Evolutionary conservation across 2,888 invertebrate genomes (phyloP).

Genomic region (Acleris cristana): DNA sequence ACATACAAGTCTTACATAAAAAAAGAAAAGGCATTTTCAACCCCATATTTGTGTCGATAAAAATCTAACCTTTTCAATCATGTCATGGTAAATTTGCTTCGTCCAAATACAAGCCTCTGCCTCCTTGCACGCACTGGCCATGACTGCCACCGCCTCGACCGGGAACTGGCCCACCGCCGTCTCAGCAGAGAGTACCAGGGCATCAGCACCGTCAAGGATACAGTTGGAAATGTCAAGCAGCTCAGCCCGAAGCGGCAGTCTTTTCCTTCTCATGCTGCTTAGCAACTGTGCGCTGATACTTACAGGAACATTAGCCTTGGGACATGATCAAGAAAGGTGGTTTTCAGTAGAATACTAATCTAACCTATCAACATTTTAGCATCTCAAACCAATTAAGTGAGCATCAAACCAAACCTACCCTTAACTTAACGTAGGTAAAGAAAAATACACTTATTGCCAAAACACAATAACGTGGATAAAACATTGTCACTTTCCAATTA

Average conservation of each 20-base stretch:
- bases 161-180: slow-evolving; percentile 87
- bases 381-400: too few relatives aligned
- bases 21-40: too few relatives aligned
- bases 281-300: slow-evolving; percentile 65
- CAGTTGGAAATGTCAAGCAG: slow-evolving; percentile 88
- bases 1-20: too few relatives aligned
- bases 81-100: slow-evolving; percentile 69
- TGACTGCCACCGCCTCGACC: slow-evolving; percentile 68
- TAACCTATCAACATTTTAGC: neutral
- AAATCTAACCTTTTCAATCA: slow-evolving; percentile 62
- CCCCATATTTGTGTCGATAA: too few relatives aligned
- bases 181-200: slow-evolving; percentile 87
- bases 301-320: slow-evolving; percentile 67
- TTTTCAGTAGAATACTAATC: too few relatives aligned
- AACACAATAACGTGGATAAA: too few relatives aligned
- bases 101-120: slow-evolving; percentile 88
- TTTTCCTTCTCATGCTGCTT: slow-evolving; percentile 64
- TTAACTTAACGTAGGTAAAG: too few relatives aligned
- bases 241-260: slow-evolving; percentile 82
- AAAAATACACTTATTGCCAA: too few relatives aligned
- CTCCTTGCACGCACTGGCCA: slow-evolving; percentile 84
- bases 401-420: too few relatives aligned
- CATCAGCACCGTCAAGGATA: slow-evolving; percentile 89
- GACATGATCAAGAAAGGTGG: neutral
- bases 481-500: too few relatives aligned